Conservation (phyloP, 2,888 invertebrate species). For the Homarus gammarus region DNA sequence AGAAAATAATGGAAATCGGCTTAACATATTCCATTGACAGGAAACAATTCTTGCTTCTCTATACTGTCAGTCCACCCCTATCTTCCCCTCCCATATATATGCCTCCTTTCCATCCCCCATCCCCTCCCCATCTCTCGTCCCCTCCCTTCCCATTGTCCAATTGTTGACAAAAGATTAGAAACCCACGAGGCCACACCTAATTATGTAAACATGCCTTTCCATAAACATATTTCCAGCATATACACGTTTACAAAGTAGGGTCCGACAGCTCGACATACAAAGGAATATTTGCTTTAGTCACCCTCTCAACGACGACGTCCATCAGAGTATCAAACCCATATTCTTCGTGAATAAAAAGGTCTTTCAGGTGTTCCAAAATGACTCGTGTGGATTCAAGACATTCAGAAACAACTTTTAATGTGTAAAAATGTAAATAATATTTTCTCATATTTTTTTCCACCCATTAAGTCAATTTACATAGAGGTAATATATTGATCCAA, state of each 20-base stretch:
- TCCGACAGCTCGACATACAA: neutral
- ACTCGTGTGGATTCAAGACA: no score
- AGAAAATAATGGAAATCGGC: no score
- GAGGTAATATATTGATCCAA: no score
- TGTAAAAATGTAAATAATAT: no score
- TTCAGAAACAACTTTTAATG: no score
- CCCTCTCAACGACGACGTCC: neutral
- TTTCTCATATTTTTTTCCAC: no score
- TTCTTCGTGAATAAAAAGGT: neutral
- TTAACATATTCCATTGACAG: no score
- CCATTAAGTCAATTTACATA: no score
- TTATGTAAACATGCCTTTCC: slow-evolving; percentile 33
- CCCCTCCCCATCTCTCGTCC: neutral
- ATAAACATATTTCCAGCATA: slow-evolving; percentile 8
- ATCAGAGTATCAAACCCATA: neutral
- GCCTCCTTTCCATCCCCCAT: neutral
- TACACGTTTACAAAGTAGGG: neutral
- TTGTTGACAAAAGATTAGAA: slow-evolving; percentile 30
- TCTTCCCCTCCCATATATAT: neutral
- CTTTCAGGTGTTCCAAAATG: no score
- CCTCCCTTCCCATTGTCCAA: neutral
- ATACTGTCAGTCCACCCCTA: no score
- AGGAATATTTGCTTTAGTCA: neutral
- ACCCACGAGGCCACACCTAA: slow-evolving; percentile 12
- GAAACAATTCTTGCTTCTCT: no score